Conservation (phyloP, 2,888 invertebrate genomes). For the Phyto melanocephala region DNA sequence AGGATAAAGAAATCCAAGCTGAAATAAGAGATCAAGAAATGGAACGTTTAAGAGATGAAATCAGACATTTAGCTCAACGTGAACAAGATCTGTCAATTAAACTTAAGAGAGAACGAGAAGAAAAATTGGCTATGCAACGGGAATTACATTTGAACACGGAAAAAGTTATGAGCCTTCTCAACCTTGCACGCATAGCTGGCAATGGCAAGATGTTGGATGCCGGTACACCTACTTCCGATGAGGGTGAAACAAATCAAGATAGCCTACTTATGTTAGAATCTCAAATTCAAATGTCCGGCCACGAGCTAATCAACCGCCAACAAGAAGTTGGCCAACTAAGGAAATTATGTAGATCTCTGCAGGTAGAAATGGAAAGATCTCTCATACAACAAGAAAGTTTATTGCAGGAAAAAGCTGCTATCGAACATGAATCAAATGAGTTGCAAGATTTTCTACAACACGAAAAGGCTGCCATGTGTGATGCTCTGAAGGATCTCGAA, state of each 20-base stretch:
- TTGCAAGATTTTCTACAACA: constrained; percentile 93
- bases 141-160: constrained; percentile 88
- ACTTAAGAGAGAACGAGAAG: constrained; percentile 85
- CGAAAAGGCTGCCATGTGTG: constrained; percentile 89
- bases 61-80: constrained; percentile 82
- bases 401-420: constrained; percentile 86
- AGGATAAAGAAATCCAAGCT: constrained; percentile 82
- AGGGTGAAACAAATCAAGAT: constrained; percentile 81
- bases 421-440: constrained; percentile 89
- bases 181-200: constrained; percentile 75
- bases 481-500: constrained; percentile 89
- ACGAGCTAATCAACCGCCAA: constrained; percentile 87
- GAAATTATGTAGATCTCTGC: constrained; percentile 85
- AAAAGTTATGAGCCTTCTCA: constrained; percentile 83
- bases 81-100: constrained; percentile 82
- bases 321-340: constrained; percentile 86
- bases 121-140: constrained; percentile 86
- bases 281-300: constrained; percentile 86
- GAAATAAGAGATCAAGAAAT: constrained; percentile 83
- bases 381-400: constrained; percentile 84
- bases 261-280: constrained; percentile 88
- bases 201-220: constrained; percentile 65
- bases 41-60: constrained; percentile 82
- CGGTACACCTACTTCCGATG: constrained; percentile 78
- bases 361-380: constrained; percentile 85